Evolutionary conservation across 2,113 vertebrate species (phyloP).

Genomic region (Chinchilla lanigera): DNA sequence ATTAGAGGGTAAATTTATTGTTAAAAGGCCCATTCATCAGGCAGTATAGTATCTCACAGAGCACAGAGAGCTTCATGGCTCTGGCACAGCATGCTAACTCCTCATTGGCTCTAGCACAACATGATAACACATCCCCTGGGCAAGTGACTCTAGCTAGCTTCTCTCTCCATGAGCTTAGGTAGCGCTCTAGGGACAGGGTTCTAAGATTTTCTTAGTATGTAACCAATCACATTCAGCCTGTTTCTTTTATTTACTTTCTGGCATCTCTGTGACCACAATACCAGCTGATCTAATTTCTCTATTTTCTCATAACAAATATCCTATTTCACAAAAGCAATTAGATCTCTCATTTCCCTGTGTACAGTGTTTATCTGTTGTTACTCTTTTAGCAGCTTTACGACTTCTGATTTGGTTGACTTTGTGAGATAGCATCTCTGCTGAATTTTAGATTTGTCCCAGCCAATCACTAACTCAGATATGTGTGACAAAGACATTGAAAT

Average conservation of each 20-base stretch:
- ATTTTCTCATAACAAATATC: neutral
- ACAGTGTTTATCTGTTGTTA: neutral
- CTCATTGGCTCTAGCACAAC: constrained; percentile 38
- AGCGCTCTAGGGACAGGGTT: neutral
- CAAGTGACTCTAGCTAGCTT: neutral
- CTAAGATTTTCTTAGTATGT: neutral
- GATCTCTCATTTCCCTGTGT: neutral
- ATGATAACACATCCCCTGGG: constrained; percentile 54
- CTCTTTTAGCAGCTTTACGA: neutral
- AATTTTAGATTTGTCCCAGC: neutral
- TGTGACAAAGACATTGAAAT: constrained; percentile 16
- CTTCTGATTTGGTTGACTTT: neutral
- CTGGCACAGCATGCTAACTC: constrained; percentile 44
- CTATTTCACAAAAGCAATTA: neutral
- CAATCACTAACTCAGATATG: neutral
- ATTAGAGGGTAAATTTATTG: neutral
- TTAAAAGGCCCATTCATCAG: constrained; percentile 33
- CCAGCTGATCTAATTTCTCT: neutral
- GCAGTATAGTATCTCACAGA: constrained; percentile 20
- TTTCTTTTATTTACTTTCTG: neutral
- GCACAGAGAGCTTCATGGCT: constrained; percentile 49
- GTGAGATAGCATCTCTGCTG: neutral
- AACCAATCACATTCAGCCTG: neutral
- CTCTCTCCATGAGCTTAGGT: neutral
- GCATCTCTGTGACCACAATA: neutral